A percentile compares a stretch with the other conserved stretches of the same genome.
phyloP scores from a whole-genome alignment of 1,140 invertebrate genomes.

The Bombus impatiens region DNA sequence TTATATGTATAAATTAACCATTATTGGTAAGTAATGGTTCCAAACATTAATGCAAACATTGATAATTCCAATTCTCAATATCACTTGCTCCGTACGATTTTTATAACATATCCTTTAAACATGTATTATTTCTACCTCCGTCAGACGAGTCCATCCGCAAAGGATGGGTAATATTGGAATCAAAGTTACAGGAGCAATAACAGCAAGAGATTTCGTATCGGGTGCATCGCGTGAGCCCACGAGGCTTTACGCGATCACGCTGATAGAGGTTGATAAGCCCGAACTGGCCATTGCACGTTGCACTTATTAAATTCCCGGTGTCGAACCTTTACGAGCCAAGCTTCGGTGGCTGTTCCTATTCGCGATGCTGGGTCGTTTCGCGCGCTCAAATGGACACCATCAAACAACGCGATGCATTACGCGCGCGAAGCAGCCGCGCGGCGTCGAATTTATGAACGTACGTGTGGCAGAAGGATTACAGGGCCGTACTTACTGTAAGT shows the following conservation, averaged over 20 bases:
- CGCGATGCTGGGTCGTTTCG: slow-evolving; percentile 11
- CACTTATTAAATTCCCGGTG: slow-evolving; percentile 24
- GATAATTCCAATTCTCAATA: too few species aligned
- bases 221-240: not conserved
- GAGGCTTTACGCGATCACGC: not conserved
- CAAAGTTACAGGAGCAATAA: too few species aligned
- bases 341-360: not conserved
- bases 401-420: slow-evolving; percentile 14
- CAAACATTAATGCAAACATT: too few species aligned
- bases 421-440: not conserved
- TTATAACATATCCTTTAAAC: too few species aligned
- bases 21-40: too few species aligned
- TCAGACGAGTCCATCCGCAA: too few species aligned
- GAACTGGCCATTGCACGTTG: not conserved
- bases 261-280: not conserved
- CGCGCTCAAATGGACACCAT: slow-evolving; percentile 27
- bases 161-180: too few species aligned
- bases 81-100: too few species aligned
- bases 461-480: slow-evolving; percentile 71
- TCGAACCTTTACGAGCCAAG: not conserved
- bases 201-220: too few species aligned
- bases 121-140: too few species aligned
- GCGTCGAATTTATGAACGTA: slow-evolving; percentile 68
- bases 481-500: slow-evolving; percentile 62
- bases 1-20: too few species aligned